These are phyloP conservation scores for Cynoglossus semilaevis DNA, from an alignment of 2,113 vertebrate genomes.

Conservation along the genomic window DNA sequence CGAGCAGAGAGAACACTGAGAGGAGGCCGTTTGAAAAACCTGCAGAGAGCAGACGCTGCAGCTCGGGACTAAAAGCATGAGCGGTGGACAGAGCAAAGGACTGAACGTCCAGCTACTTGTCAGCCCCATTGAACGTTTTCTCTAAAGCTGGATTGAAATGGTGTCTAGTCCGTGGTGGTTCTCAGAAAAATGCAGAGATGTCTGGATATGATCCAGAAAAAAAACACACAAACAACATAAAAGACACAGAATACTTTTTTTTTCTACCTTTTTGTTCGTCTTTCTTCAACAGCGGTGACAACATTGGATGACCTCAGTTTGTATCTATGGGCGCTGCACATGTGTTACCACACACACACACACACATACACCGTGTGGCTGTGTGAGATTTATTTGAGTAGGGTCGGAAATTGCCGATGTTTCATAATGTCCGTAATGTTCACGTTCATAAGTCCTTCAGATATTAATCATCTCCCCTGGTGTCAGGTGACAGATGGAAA, in stretches of 20 bases:
- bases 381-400: background rate
- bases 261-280: background rate
- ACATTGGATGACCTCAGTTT: background rate
- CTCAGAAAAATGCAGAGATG: too few relatives aligned
- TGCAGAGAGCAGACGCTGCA: slow-evolving; percentile 3
- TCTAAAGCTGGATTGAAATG: slow-evolving; percentile 26
- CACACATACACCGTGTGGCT: background rate
- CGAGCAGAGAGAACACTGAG: slow-evolving; percentile 14
- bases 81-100: slow-evolving; percentile 13
- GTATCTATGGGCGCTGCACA: background rate
- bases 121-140: background rate
- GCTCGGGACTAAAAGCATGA: slow-evolving; percentile 14
- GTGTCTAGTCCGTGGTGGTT: too few relatives aligned
- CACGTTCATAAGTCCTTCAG: background rate
- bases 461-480: background rate
- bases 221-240: slow-evolving; percentile 6
- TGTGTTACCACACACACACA: too few relatives aligned
- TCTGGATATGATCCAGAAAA: slow-evolving; percentile 26
- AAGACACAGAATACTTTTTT: background rate
- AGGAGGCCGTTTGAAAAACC: slow-evolving; percentile 28
- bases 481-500: slow-evolving; percentile 6
- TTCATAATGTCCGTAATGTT: background rate
- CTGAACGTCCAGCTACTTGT: slow-evolving; percentile 52
- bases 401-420: background rate
- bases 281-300: background rate